Base-by-base conservation (phyloP, 2,888 invertebrate genomes). In the Odiellus spinosus region DNA sequence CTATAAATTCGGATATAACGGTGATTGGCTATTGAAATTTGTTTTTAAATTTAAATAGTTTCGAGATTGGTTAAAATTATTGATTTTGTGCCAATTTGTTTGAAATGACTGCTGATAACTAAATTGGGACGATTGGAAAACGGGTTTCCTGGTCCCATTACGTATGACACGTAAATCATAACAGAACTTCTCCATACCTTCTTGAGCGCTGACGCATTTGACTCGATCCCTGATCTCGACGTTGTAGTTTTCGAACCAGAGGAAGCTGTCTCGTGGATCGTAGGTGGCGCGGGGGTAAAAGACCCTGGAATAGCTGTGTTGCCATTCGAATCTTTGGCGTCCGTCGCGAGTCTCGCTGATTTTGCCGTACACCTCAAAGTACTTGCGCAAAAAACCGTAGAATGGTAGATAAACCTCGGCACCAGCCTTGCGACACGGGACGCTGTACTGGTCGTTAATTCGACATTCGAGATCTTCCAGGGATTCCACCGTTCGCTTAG, bases 191-290 rank as follows among this genome's bases (percentile, higher is more conserved):
- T n/a, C n/a, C 59, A 57, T 59, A 60, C 93, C 93, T 62, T 90
- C 86, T 12, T 76, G 76, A 0, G 84, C 95, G 66, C 86, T 90
- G 58, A 98, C 82, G 66, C 93, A 95, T 66, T 93, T 90, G 1
- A 98, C 96, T 48, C 95, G 73, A 61, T 93, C 91, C 44, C 96
- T 71, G 4, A 86, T 83, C 71, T 96, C 96, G 1, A 98, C 96
- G 66, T 93, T 95, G 68, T 95, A 96, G 65, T 91, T 88, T 62
- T 90, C 91, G 68, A 98, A 98, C 52, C 91, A 91, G 70, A 91
- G 85, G 66, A 91, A 98, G 0, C 86, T 80, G 2, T 91, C 91
- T 19, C 76, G 75, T 0, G 93, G 79, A 61, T 88, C 81, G 66
- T 98, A 96, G 57, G 79, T 81, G 33, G 78, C 80, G 63, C 83